Base-by-base conservation (phyloP, 1,140 invertebrate species). In the Protaetia brevitarsis region DNA sequence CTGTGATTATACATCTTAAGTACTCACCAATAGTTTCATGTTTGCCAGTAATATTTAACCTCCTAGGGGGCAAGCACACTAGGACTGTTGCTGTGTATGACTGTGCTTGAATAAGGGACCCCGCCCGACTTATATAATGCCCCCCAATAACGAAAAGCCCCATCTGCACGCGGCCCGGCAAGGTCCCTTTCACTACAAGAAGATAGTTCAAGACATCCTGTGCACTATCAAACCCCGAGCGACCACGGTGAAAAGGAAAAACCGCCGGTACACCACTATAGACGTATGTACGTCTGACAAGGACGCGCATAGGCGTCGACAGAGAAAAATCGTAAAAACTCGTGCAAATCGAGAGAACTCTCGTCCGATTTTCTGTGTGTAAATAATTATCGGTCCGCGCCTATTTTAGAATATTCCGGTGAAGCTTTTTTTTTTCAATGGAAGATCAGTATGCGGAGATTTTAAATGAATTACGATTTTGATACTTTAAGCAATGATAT, bases 1-100 rank as follows among this genome's bases (percentile, higher is more conserved):
- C 13, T 31, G 58, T 58, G 29, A 30, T 56, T 57, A 1, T 59
- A 29, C 29, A 27, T 31, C 16, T 3, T 45, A 19, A 64, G 13
- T 69, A 75, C 76, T 76, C 67, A 77, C 76, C 71, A 77, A 74
- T 72, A 71, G 61, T 67, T 74, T 76, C 76, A 77, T 77, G 58
- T 71, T 73, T 63, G 28, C 63, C 68, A 67, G 31, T 37, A 66
- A 65, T 69, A 60, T 65, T 64, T 34, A 73, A 76, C 74, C 75
- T 74, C 72, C 74, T 74, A 74, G 69, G 67, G 26, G 16, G n/a
- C 31, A 7, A 34, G 31, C 30, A 36, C 67, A 71, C 72, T 77
- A 77, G 76, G 76, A 76, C 75, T 76, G 75, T 75, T 71, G 70
- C n/a, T n/a, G n/a, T n/a, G 41, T 69, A 51, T 71, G 69, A 73